Base-by-base conservation (phyloP, 2,888 invertebrate genomes). In the Trissolcus brochymenae region DNA sequence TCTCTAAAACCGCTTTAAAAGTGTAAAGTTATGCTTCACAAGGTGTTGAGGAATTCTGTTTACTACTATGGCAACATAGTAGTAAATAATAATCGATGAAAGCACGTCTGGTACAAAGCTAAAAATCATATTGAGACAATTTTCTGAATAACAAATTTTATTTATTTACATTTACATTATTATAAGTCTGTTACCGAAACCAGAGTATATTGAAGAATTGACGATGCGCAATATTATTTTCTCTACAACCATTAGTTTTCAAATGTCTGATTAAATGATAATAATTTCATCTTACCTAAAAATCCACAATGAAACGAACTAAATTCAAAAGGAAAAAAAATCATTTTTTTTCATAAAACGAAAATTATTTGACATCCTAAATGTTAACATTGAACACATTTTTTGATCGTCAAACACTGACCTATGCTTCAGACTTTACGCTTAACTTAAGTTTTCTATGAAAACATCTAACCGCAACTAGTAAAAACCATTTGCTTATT, bases 81-180 rank as follows among this genome's bases (percentile, higher is more conserved):
- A 1, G 21, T n/a, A 11, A 6, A 21, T 17, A n/a, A 40, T 21
- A 51, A 57, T 66, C 57, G 41, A 56, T 66, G 9, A 35, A 35
- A 35, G 35, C 35, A 9, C 2, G 35, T 35, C 9, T 35, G 35
- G 11, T 35, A 11, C 35, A 35, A 35, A 35, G 35, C 11, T 35
- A 0, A 2, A 35, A 35, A 35, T 35, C 9, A 35, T 11, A 9
- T 35, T 35, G 11, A 35, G 9, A 35, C 35, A 11, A 35, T 35
- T 35, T 46, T 78, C 84, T 82, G 81, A 86, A 86, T 87, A 87
- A 87, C 86, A 87, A 87, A 87, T 81, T 35, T 35, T 35, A 35
- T 86, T 87, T 87, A 87, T 87, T 87, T 86, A 87, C 86, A 87
- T 84, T 83, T 79, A 81, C 80, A 82, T 84, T 16, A 35, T 35